These are phyloP conservation scores for Austrofundulus limnaeus DNA, from an alignment of 2,113 vertebrate species.

Conservation along the genomic window DNA sequence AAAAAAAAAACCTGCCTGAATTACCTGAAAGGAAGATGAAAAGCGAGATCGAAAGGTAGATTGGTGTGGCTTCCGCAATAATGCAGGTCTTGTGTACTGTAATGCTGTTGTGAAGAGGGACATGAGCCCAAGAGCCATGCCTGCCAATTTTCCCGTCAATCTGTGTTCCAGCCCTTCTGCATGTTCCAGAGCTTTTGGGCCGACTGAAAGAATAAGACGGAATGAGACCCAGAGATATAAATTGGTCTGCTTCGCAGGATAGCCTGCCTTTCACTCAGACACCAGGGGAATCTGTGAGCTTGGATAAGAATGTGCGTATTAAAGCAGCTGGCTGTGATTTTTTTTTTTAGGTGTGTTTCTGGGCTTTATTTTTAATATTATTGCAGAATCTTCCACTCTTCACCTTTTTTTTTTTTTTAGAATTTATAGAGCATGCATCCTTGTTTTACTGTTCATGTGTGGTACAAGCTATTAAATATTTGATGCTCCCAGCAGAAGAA, in stretches of 20 bases:
- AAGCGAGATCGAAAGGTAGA: background rate
- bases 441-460: background rate
- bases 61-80: slow-evolving; percentile 3
- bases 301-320: background rate
- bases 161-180: background rate
- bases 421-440: background rate
- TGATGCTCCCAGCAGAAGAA: slow-evolving; percentile 2
- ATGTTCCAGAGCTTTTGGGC: slow-evolving; percentile 15
- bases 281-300: background rate
- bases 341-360: background rate
- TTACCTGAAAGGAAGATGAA: slow-evolving; percentile 2
- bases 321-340: background rate
- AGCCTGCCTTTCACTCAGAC: background rate
- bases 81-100: background rate
- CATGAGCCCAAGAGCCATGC: background rate
- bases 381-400: background rate
- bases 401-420: no score
- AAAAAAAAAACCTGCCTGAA: background rate
- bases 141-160: slow-evolving; percentile 22
- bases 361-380: background rate
- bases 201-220: slow-evolving; percentile 6
- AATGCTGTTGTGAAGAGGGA: background rate
- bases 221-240: slow-evolving; percentile 9
- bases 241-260: background rate
- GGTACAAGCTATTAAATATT: slow-evolving; percentile 1